These are phyloP conservation scores for Drosophila insularis DNA, from an alignment of 1,140 invertebrate species.

Conservation along the genomic window DNA sequence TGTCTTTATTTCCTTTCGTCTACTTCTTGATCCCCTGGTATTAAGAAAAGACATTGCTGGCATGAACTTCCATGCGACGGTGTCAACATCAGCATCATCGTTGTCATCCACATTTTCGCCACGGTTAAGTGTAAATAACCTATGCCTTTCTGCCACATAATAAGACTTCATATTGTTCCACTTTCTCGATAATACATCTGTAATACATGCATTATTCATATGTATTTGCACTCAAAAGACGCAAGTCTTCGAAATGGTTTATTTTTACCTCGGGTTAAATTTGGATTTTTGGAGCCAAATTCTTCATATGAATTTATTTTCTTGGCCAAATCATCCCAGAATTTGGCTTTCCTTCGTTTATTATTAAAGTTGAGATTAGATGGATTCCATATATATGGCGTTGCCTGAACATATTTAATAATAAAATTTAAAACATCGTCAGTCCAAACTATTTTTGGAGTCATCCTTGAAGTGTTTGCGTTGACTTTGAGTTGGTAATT, in stretches of 20 bases:
- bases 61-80: background rate
- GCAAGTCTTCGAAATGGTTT: background rate
- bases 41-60: background rate
- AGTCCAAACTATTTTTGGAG: background rate
- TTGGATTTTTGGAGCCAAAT: background rate
- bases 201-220: background rate
- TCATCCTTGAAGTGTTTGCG: background rate
- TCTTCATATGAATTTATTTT: background rate
- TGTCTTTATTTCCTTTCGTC: background rate
- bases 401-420: conserved; percentile 1
- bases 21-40: background rate
- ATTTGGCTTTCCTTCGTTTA: background rate
- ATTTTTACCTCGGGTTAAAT: background rate
- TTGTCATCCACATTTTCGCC: background rate
- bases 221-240: background rate
- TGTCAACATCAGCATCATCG: background rate
- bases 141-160: background rate
- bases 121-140: background rate
- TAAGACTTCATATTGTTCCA: conserved; percentile 3
- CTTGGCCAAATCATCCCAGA: background rate
- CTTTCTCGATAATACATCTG: background rate
- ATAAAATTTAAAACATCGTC: conserved; percentile 2
- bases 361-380: background rate
- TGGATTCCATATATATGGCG: background rate
- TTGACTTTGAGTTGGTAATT: too few relatives aligned